Evolutionary conservation across 2,888 invertebrate genomes (phyloP), one percentile per base, ranked within the genome.

Genomic region (Rugalucina vietnamica): DNA sequence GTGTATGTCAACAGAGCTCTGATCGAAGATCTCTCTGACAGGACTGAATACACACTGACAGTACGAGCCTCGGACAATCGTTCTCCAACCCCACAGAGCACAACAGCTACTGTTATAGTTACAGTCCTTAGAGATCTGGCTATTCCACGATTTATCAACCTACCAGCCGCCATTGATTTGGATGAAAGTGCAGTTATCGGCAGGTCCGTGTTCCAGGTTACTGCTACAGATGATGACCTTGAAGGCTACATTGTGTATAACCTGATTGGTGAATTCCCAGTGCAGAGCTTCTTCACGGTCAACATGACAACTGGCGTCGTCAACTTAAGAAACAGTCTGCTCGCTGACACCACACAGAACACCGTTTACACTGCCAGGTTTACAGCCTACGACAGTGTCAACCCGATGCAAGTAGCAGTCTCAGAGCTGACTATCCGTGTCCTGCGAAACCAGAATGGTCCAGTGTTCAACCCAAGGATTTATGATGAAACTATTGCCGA

Each of bases 81-180:
- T 21, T 69, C 50, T 34, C 83, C 78, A 2, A 84, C 60, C 14
- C 86, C 79, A 37, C 69, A 86, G 65, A 32, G 57, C 34, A 81
- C 88, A 21, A 82, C 84, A 0, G 90, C 91, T 5, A 87, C 86
- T 0, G 92, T 93, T 10, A 82, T 86, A 71, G 91, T 93, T 36
- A 90, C 86, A 27, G 93, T 93, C 1, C 81, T 90, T 18, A 84
- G 93, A 27, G 93, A 92, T 76, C 84, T 91, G 27, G 84, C 80
- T 43, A 37, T 82, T 4, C 93, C 93, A 1, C 39, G 72, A 36
- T 93, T 93, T 82, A 88, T 80, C 50, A 92, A 92, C 77, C 84
- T 92, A 18, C 91, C 92, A 29, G 43, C 70, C 5, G 69, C 84
- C n/a, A 85, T 91, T 27, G 65, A 75, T 34, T 83, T 94, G n/a